phyloP scores from a whole-genome alignment of 2,113 vertebrate genomes.

The Drymodes brunneopygia region DNA sequence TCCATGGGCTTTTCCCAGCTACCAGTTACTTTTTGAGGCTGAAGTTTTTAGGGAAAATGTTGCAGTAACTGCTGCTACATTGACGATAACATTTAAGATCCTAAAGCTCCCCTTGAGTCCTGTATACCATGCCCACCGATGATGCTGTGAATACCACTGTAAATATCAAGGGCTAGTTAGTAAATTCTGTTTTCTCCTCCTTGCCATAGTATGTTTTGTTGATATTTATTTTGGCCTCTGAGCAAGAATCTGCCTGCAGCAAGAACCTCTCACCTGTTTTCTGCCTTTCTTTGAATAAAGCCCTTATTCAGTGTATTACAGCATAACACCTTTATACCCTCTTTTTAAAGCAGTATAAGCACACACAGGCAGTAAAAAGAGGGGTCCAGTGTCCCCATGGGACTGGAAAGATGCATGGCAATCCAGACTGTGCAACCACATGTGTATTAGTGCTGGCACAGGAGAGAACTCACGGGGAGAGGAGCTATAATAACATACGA shows the following conservation, averaged over 20 bases:
- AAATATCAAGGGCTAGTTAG: background rate
- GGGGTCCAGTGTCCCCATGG: accelerated
- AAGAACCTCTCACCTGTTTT: background rate
- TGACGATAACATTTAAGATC: background rate
- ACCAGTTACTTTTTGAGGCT: background rate
- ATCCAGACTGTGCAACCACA: background rate
- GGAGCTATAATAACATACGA: accelerated
- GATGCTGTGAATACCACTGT: background rate
- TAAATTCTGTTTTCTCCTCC: background rate
- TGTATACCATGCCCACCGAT: accelerated
- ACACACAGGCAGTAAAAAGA: background rate
- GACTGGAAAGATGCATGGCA: background rate
- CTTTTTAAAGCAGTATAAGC: background rate
- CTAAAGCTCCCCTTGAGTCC: background rate
- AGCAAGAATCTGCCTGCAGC: background rate
- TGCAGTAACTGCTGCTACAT: background rate
- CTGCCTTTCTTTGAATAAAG: background rate
- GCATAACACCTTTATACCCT: background rate
- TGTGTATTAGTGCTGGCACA: accelerated
- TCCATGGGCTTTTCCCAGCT: background rate
- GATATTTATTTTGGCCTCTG: background rate
- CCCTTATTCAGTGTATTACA: background rate
- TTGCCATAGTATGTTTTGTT: background rate
- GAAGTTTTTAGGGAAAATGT: background rate
- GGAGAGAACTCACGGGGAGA: background rate